phyloP scores from a whole-genome alignment of 2,113 vertebrate species.

The Chlamydotis undulata region DNA sequence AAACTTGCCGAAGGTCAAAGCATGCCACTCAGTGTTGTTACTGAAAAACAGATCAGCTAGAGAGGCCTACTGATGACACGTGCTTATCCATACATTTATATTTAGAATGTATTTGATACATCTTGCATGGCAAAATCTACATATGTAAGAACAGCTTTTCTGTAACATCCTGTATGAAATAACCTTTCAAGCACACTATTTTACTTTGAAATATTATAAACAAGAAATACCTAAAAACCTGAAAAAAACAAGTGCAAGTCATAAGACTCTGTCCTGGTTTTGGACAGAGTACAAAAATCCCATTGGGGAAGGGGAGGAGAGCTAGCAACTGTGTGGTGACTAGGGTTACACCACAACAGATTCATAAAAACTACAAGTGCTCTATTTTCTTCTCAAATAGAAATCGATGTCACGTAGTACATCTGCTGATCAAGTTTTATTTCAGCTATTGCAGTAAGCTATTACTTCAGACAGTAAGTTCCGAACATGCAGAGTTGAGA shows the following conservation, averaged over 20 bases:
- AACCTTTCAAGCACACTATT: neutral
- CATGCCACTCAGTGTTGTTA: neutral
- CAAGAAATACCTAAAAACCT: neutral
- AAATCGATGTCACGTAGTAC: neutral
- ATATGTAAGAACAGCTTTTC: neutral
- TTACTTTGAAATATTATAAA: neutral
- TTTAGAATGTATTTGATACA: neutral
- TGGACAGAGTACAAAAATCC: no score
- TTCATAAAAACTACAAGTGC: neutral
- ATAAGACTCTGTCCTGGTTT: neutral
- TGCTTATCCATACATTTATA: neutral
- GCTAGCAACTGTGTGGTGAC: no score
- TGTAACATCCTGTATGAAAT: neutral
- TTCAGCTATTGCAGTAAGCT: neutral
- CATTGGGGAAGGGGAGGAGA: no score
- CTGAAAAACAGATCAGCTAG: neutral
- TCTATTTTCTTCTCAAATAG: neutral
- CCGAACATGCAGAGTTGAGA: neutral
- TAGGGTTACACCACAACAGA: no score
- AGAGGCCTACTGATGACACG: neutral
- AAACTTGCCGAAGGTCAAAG: neutral
- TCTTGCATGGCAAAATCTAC: neutral
- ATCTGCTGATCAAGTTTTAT: neutral
- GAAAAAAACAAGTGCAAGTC: neutral
- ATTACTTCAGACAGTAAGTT: neutral